These are phyloP conservation scores for Butorides virescens DNA, from an alignment of 2,113 vertebrate species.

Conservation along the genomic window DNA sequence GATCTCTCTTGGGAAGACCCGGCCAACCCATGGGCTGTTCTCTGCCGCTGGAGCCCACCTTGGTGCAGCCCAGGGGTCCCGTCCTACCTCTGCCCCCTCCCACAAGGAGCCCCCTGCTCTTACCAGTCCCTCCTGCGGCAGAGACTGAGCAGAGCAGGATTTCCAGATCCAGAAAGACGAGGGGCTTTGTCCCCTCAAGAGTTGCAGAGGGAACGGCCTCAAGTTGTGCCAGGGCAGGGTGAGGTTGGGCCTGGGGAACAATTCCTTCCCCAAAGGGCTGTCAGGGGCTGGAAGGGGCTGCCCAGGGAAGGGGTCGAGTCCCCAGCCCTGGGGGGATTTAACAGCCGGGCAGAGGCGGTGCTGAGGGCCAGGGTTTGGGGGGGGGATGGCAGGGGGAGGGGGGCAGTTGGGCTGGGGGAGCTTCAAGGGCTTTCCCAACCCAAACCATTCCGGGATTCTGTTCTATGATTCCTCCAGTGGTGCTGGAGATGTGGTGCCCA, in stretches of 20 bases:
- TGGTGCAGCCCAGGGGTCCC: not conserved
- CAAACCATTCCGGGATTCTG: too few relatives aligned
- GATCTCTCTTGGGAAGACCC: too few relatives aligned
- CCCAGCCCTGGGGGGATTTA: too few relatives aligned
- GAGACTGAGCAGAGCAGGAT: not conserved
- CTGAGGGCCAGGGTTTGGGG: too few relatives aligned
- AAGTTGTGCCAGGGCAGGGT: too few relatives aligned
- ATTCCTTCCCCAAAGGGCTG: too few relatives aligned
- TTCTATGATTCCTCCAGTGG: not conserved
- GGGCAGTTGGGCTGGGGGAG: too few relatives aligned
- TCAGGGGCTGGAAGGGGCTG: too few relatives aligned
- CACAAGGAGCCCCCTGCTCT: not conserved
- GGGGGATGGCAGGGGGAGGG: too few relatives aligned
- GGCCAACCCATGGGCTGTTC: too few relatives aligned
- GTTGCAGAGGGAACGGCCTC: not conserved
- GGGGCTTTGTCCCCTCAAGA: not conserved
- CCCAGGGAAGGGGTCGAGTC: too few relatives aligned
- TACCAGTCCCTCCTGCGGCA: not conserved
- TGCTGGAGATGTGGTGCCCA: not conserved
- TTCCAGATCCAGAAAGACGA: not conserved
- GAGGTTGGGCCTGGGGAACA: not conserved
- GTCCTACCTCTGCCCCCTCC: not conserved
- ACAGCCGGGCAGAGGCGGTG: too few relatives aligned
- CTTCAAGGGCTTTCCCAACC: not conserved
- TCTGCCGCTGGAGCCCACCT: not conserved